Base-by-base conservation (phyloP, 2,888 invertebrate species). In the Neria commutata region DNA sequence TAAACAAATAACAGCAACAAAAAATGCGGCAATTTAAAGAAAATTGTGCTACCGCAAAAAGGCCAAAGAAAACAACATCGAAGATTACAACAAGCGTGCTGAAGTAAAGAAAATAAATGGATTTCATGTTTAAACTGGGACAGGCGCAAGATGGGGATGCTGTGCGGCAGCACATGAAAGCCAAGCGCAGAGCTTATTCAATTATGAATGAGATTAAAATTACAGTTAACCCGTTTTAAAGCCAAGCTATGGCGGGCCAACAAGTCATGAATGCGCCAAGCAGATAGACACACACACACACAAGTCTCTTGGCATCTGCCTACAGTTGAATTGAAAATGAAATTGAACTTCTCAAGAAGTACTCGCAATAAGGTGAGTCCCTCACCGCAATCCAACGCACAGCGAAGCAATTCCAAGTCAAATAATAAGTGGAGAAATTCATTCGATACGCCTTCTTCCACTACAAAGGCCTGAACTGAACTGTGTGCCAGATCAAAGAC, bases 121-220 rank as follows among this genome's bases (percentile, higher is more conserved):
- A 42, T 42, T 42, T 42, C 21, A 14, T 42, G 42, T 19, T 42
- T 42, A 42, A 42, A 5, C 42, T 42, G 4, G 17, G 42, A 29
- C 6, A 6, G 29, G 11, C 29, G 29, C 6, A 29, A 11, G 11
- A 11, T 29, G 29, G 6, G 6, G 6, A 11, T 29, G 11, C 29
- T 29, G 11, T 11, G 6, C 11, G 29, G 29, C 6, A 29, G 29
- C 29, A 29, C 29, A 42, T n/a, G n/a, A n/a, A n/a, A n/a, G n/a
- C 23, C 52, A 11, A 37, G 62, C 67, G n/a, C 2, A 63, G 62
- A 63, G 67, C 66, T 57, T 63, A 68, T 71, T 73, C 69, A 72
- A 72, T 72, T 72, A 72, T 72, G 68, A 71, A 71, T 67, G 70
- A 69, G 71, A 55, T 63, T 62, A 54, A 65, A 66, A 68, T 72